Percentiles rank a stretch among this genome's conserved stretches.
phyloP scores from a whole-genome alignment of 1,140 invertebrate species.

The Pectinophora gossypiella region DNA sequence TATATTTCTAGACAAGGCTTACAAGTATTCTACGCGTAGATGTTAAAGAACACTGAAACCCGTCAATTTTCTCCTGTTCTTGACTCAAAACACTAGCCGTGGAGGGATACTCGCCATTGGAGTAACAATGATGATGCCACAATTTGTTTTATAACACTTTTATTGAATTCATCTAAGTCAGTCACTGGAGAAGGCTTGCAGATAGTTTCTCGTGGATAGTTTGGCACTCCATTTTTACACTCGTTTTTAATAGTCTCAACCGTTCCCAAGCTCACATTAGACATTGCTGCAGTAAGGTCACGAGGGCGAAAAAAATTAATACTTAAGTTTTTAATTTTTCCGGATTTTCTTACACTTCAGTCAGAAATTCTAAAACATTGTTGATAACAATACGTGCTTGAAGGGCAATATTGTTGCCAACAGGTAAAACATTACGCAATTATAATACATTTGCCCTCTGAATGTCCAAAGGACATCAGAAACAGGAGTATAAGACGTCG shows the following conservation, averaged over 20 bases:
- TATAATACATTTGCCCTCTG: too few species aligned
- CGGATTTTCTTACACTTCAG: background rate
- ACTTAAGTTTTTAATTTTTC: background rate
- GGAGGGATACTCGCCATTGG: background rate
- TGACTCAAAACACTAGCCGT: background rate
- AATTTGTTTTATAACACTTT: constrained; percentile 1
- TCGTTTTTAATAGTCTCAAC: background rate
- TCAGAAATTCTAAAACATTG: background rate
- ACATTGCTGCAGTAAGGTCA: background rate
- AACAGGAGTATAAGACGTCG: too few species aligned
- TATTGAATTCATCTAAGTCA: background rate
- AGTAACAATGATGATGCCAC: background rate
- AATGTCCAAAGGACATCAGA: too few species aligned
- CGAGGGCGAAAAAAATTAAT: background rate
- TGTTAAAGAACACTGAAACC: background rate
- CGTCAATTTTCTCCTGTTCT: constrained; percentile 1
- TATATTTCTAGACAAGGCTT: background rate
- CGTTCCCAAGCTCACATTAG: background rate
- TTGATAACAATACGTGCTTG: constrained; percentile 3
- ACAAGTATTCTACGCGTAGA: background rate
- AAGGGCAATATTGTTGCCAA: background rate
- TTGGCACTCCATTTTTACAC: background rate
- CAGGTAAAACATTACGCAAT: background rate
- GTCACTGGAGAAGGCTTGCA: background rate
- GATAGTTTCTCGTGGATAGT: background rate